A percentile compares a stretch with the other conserved stretches of the same genome.
These are phyloP conservation scores for Melolontha melolontha DNA, from an alignment of 2,888 invertebrate genomes.

Conservation along the genomic window DNA sequence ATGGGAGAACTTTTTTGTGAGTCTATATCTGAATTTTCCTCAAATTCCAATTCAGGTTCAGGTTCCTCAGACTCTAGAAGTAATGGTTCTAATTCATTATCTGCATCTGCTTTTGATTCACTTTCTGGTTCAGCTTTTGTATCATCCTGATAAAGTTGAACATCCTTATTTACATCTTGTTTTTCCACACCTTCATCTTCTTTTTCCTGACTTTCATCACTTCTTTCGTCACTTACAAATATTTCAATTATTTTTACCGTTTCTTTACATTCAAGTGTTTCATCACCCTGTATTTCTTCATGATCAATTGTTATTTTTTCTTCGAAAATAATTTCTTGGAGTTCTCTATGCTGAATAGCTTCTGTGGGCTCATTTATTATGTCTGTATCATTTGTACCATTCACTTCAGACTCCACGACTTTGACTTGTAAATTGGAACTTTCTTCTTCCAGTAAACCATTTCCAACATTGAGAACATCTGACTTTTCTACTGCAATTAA, in stretches of 20 bases:
- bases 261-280: slow-evolving; percentile 7
- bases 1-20: slow-evolving; percentile 59
- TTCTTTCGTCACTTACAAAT: slow-evolving; percentile 1
- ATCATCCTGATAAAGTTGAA: background rate
- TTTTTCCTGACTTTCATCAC: slow-evolving; percentile 3
- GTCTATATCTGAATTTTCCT: slow-evolving; percentile 59
- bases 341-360: slow-evolving; percentile 8
- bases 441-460: slow-evolving; percentile 12
- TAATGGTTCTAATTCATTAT: slow-evolving; percentile 33
- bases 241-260: slow-evolving; percentile 4
- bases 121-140: slow-evolving; percentile 2
- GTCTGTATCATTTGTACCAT: slow-evolving; percentile 25
- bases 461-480: slow-evolving; percentile 5
- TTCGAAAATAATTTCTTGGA: background rate
- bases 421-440: background rate
- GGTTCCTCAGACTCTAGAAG: slow-evolving; percentile 50
- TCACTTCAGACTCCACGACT: slow-evolving; percentile 11
- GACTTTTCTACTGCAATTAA: slow-evolving; percentile 1
- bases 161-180: background rate
- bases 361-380: slow-evolving; percentile 5
- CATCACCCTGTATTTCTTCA: slow-evolving; percentile 2
- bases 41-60: slow-evolving; percentile 60
- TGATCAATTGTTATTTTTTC: background rate
- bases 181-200: slow-evolving; percentile 3
- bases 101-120: slow-evolving; percentile 16